Base-by-base conservation (phyloP, 2,113 vertebrate species). In the Thalassoma bifasciatum region DNA sequence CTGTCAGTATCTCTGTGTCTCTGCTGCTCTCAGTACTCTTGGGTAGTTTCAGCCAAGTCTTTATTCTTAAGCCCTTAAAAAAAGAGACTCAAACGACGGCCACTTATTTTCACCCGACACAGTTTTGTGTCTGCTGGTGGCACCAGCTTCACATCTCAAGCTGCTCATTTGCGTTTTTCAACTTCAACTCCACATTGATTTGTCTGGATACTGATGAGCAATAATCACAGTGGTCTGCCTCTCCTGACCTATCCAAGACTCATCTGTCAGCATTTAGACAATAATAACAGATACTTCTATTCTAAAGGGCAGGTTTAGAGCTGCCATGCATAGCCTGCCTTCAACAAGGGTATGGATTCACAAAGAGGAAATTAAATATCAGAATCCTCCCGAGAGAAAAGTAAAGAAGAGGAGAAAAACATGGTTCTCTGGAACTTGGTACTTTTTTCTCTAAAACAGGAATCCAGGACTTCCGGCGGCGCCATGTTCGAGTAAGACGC, bases 221-320 rank as follows among this genome's bases (percentile, higher is more conserved):
- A 75, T 81, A 82, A 84, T 81, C 58, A 72, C 37, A 62, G 19
- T 19, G 61, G 38, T 71, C 71, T 78, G 61, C 42, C 69, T 60
- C 42, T 44, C 17, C 54, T 81, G 62, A 86, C 73, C 75, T 80
- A 82, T 76, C 21, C 1, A 12, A 78, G 38, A 65, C 21, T 80
- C 53, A 85, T 83, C 81, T 77, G 67, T 81, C 59, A 61, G 56
- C 72, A 70, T 85, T 82, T 63, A 44, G 56, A 84, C 30, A 73
- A 82, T 30, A 81, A 67, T 50, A 77, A 57, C 21, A 59, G 14
- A 56, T 57, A 46, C 46, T 69, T 46, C 60, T 65, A 56, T 40
- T 42, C 21, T 62, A 82, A 87, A 87, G 63, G 75, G 40, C 70
- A 75, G 22, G 2, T 7, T 24, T 51, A 57, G 46, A 78, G 52